Evolutionary conservation across 2,888 invertebrate genomes (phyloP).

Genomic region (Corbicula japonica): DNA sequence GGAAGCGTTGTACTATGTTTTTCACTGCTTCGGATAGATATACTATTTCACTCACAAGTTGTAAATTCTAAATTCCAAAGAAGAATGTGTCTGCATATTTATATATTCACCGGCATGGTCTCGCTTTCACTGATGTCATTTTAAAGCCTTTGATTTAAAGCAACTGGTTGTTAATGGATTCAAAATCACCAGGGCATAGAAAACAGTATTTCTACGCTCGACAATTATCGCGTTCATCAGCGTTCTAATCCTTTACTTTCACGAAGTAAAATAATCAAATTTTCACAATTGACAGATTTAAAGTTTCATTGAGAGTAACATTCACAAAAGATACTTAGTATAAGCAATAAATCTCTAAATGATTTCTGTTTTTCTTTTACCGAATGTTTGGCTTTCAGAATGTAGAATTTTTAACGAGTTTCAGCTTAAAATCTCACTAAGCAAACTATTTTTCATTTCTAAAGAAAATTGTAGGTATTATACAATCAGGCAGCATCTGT

Average conservation of each 20-base stretch:
- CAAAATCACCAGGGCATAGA: background rate
- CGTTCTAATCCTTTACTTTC: background rate
- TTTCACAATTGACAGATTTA: no score
- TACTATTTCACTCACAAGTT: background rate
- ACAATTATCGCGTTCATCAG: background rate
- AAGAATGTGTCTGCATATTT: slow-evolving; percentile 3
- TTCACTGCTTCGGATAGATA: no score
- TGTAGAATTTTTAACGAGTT: background rate
- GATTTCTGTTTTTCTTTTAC: background rate
- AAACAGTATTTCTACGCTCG: background rate
- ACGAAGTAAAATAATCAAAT: background rate
- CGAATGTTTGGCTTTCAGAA: background rate
- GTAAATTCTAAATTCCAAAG: background rate
- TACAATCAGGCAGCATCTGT: background rate
- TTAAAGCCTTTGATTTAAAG: background rate
- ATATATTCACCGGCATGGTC: slow-evolving; percentile 8
- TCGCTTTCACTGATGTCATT: background rate
- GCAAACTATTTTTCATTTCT: background rate
- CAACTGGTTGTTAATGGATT: background rate
- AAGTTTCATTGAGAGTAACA: no score
- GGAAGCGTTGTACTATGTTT: no score
- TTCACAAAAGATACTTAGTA: no score
- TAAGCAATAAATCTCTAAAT: no score
- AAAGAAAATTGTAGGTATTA: background rate
- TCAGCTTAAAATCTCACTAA: background rate